Percentiles rank a stretch among this genome's conserved stretches.
phyloP scores from a whole-genome alignment of 2,797 vertebrate genomes.

The Paramormyrops hopkinsi region DNA sequence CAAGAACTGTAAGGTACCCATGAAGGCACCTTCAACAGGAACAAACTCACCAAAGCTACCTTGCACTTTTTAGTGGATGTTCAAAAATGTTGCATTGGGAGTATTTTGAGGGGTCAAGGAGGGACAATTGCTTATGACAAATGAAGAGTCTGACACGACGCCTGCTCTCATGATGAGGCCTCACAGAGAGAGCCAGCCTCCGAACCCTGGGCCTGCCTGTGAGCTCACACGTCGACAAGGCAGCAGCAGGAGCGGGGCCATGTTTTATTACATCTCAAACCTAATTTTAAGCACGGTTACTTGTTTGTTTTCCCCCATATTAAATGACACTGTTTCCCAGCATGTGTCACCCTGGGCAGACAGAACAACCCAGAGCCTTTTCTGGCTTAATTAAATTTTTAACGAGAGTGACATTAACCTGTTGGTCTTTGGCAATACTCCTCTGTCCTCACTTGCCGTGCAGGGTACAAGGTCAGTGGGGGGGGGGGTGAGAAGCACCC shows the following conservation, averaged over 20 bases:
- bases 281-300: neutral
- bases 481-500: neutral
- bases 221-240: neutral
- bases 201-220: neutral
- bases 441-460: neutral
- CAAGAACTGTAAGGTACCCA: neutral
- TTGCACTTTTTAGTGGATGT: neutral
- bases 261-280: constrained; percentile 7
- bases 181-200: neutral
- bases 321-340: constrained; percentile 5
- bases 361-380: neutral
- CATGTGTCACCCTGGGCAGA: neutral
- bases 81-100: neutral
- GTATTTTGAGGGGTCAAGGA: neutral
- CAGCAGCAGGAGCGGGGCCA: neutral
- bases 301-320: constrained; percentile 1
- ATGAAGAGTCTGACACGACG: neutral
- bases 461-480: neutral
- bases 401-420: neutral
- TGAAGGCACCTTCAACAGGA: neutral
- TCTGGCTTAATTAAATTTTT: constrained; percentile 7
- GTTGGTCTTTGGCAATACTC: neutral
- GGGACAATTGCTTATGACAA: neutral
- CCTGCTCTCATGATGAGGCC: neutral
- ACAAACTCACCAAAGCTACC: neutral